Evolutionary conservation across 1,140 invertebrate species (phyloP).

Genomic region (Dendroctonus ponderosae): DNA sequence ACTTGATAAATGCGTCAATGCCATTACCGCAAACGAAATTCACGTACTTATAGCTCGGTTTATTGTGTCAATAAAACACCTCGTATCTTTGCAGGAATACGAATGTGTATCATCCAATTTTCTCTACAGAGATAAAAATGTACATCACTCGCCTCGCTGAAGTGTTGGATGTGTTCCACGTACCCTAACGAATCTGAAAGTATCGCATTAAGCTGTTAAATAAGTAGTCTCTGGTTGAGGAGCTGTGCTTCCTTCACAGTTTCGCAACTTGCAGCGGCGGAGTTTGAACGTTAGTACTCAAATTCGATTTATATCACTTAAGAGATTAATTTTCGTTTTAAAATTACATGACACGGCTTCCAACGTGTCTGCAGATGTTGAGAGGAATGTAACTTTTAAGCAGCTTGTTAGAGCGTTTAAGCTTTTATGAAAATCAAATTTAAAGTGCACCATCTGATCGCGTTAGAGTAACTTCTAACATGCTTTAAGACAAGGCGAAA

Average conservation of each 20-base stretch:
- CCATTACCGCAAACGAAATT: conserved; percentile 15
- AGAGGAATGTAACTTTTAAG: too few species aligned
- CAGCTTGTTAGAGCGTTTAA: too few species aligned
- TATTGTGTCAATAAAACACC: conserved; percentile 21
- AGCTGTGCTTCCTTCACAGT: conserved; percentile 5
- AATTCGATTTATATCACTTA: too few species aligned
- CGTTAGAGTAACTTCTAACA: too few species aligned
- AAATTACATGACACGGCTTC: too few species aligned
- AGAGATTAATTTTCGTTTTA: too few species aligned
- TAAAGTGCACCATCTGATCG: too few species aligned
- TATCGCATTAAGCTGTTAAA: conserved; percentile 28
- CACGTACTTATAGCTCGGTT: conserved; percentile 1
- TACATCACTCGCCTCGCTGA: conserved; percentile 21
- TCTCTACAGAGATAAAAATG: conserved; percentile 21
- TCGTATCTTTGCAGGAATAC: conserved; percentile 20
- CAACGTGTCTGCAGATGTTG: too few species aligned
- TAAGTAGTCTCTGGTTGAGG: conserved; percentile 21
- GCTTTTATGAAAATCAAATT: too few species aligned
- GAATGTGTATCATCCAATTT: conserved; percentile 30
- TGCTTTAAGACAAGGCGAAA: too few species aligned
- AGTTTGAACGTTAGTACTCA: too few species aligned
- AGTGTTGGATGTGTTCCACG: conserved; percentile 31
- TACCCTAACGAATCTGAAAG: conserved; percentile 25
- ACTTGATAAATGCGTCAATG: conserved; percentile 14
- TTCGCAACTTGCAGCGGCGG: too few species aligned